Evolutionary conservation across 2,888 invertebrate species (phyloP).

Genomic region (Dinocampus coccinellae): DNA sequence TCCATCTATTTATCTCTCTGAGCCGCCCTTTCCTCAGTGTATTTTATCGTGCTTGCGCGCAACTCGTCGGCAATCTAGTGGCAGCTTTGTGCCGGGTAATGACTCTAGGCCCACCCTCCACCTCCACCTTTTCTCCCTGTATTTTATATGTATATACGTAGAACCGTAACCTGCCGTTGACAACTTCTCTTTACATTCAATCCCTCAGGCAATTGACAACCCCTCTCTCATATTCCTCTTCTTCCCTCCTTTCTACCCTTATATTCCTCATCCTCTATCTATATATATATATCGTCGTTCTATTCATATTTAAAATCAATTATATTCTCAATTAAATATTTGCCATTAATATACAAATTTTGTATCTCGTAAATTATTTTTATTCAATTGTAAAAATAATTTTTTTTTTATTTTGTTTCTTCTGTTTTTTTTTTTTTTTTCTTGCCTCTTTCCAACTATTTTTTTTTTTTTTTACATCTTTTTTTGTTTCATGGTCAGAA

Average conservation of each 20-base stretch:
- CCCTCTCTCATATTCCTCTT: background rate
- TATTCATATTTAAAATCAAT: background rate
- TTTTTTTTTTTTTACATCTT: background rate
- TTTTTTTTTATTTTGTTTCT: background rate
- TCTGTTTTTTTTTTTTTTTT: background rate
- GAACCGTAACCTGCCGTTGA: background rate
- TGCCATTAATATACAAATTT: background rate
- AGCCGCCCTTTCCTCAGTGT: background rate
- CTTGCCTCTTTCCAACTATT: background rate
- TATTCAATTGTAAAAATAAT: background rate
- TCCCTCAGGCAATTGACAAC: slow-evolving; percentile 19
- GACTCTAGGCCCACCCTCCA: slow-evolving; percentile 27
- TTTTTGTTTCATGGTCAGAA: background rate
- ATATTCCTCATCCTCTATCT: background rate
- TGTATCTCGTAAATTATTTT: background rate
- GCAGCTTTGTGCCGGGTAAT: slow-evolving; percentile 66
- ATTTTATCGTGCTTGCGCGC: slow-evolving; percentile 40
- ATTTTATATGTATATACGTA: background rate
- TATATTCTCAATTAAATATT: background rate
- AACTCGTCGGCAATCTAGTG: slow-evolving; percentile 68
- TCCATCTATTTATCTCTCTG: too few relatives aligned
- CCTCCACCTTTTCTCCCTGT: slow-evolving; percentile 1
- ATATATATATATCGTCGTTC: background rate
- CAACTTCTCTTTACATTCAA: slow-evolving; percentile 12
- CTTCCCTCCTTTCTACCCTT: background rate